Conservation (phyloP, 2,113 vertebrate species). For the Gambusia affinis region DNA sequence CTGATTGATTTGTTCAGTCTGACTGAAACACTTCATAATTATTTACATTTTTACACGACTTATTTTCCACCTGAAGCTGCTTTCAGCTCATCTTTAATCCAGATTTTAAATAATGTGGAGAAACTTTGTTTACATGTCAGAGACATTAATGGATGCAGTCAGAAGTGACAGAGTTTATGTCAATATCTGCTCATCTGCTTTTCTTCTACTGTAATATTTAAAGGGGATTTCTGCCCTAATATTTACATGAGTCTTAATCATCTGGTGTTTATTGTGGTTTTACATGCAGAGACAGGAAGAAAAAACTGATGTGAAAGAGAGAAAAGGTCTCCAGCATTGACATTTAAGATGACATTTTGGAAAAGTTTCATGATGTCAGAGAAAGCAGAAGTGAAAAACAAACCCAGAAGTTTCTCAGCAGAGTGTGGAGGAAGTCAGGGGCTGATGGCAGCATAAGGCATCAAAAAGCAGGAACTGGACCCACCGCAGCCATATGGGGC, state of each 20-base stretch:
- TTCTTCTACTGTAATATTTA: not conserved
- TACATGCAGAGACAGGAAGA: not conserved
- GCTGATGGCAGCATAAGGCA: not conserved
- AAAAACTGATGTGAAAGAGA: not conserved
- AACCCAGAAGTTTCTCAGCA: not conserved
- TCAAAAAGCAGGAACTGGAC: not conserved
- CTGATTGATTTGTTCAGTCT: no score
- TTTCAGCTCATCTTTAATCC: no score
- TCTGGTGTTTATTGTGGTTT: not conserved
- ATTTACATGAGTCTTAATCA: not conserved
- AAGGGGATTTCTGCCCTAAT: not conserved
- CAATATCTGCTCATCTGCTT: not conserved
- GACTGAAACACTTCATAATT: no score
- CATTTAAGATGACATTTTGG: slow-evolving; percentile 28
- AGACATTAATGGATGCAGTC: no score
- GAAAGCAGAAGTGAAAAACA: slow-evolving; percentile 16
- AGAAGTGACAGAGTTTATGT: no score
- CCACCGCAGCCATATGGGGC: no score
- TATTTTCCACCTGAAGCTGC: no score
- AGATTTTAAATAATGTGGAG: not conserved
- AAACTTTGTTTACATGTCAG: not conserved
- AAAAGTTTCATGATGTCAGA: not conserved
- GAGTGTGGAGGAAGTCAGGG: not conserved
- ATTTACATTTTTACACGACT: no score
- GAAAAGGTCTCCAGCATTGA: not conserved